Evolutionary conservation across 2,797 vertebrate species (phyloP), one percentile per base, ranked within the genome.

Genomic region (Meriones psammophilus): DNA sequence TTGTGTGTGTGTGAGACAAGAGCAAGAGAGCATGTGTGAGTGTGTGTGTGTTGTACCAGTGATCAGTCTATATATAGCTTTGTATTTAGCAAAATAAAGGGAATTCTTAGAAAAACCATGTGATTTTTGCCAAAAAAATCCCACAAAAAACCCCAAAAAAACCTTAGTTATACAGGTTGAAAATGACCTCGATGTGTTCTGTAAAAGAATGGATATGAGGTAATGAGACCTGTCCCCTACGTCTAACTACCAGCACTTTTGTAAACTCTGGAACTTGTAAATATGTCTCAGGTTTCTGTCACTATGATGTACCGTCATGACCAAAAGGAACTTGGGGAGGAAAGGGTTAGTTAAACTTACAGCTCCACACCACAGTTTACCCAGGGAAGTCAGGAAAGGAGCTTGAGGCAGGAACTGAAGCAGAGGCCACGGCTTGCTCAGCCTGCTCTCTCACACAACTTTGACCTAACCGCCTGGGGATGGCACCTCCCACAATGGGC

Each of bases 71-170:
- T 79, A 10, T 33, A 42, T 90, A 77, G 28, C 62, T 91, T 87
- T 69, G 54, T 18, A 86, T 81, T 94, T 86, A 14, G 0, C 15
- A 69, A 68, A 76, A 1, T 33, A 50, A 68, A 91, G 33, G 76
- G 12, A 76, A 78, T 6, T 42, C 30, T 91, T 87, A 46, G 33
- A 80, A 89, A 12, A 92, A 77, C 4, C 28, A 26, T 93, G 71
- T 74, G 13, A 87, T 86, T 93, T 95, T 97, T 96, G 64, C 89
- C 36, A 94, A 62, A 96, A 74, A 22, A 50, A 50, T 1, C 22
- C 22, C 20, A 39, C 3, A 71, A 71, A 42, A 42, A 42, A 42
- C 42, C 22, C 22, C 18, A 39, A 42, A 42, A 42, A 42, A 42
- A 42, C 42, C 89, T 85, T 28, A 50, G 18, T 84, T 80, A 78